Evolutionary conservation across 2,888 invertebrate genomes (phyloP), one percentile per base, ranked within the genome.

Genomic region (Hermaeophaga mercurialis): DNA sequence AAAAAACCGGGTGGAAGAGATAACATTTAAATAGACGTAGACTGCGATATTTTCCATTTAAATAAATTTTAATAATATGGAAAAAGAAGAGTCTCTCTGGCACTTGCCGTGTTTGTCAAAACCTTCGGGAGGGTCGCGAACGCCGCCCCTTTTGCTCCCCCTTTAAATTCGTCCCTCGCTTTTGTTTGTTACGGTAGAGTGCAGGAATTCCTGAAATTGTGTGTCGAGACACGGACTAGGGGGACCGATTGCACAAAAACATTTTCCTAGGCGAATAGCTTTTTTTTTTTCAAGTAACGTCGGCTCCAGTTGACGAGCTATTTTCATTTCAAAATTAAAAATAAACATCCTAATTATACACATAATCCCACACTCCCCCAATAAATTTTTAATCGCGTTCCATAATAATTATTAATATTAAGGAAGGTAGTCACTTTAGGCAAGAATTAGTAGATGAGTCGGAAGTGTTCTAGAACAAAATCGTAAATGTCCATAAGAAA

Each of bases 161-260:
- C 49, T 49, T 49, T 39, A 39, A 39, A 38, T 33, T 31, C 12
- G 45, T 19, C 33, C 39, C 36, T 24, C 24, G 12, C 34, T 38
- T 38, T 48, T 48, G 49, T 49, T 49, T 39, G 49, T 49, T 17
- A 49, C 39, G 49, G 28, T 18, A 39, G 39, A 49, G 17, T 39
- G 49, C 26, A 18, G 49, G 49, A 49, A 49, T 49, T 49, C 12
- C 31, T 49, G 38, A 49, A 39, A 49, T 49, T 48, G 36, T 9
- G 18, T 11, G 17, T 26, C 28, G 11, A 22, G 28, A 26, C 11
- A 19, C 15, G 49, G 49, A 18, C 39, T 28, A 39, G 19, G 39
- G 39, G 49, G 34, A 39, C 19, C 19, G 9, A 1, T 12, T 39
- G 19, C 39, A 39, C 19, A 39, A 22, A 39, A 39, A 39, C 19